Base-by-base conservation (phyloP, 1,140 invertebrate genomes). In the Campoletis sonorensis region DNA sequence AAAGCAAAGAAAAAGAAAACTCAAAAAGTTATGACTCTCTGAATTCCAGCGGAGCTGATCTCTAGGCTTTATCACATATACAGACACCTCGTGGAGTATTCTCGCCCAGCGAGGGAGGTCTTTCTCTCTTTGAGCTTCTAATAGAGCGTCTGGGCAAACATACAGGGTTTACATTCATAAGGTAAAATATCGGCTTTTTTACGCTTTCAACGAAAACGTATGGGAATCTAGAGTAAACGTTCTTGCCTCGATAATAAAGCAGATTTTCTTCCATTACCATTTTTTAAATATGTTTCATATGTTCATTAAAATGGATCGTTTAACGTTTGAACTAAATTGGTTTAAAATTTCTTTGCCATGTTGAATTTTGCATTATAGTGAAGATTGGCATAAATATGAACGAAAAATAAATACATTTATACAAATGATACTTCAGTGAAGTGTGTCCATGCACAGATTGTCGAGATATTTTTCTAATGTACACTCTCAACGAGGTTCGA, bases 121-220 rank as follows among this genome's bases (percentile, higher is more conserved):
- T 67, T 11, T 30, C 61, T 67, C 61, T 23, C 61, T 54, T 54
- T 21, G 54, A 58, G 54, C 61, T 67, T 23, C 21, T 67, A 58
- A 58, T 58, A 58, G 61, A n/a, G 23, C 23, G 61, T 67, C 61
- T 67, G 61, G 21, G 61, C 21, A 67, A 67, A 67, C 61, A 26
- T 11, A 13, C 23, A n/a, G 23, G 23, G 61, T 58, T 4, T 27
- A 67, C 23, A 67, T 23, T 23, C 61, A 23, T 23, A 27, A 23
- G 21, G 23, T 23, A 26, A 23, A 67, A 67, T 67, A 67, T 67
- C 18, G 54, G 54, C 21, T 58, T 58, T n/a, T 58, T 23, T n/a
- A 58, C 18, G 4, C 54, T 58, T 13, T n/a, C 54, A 13, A 58
- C 16, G 16, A 10, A n/a, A 58, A 58, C 18, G 54, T n/a, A 23